Base-by-base conservation (phyloP, 2,113 vertebrate species). In the Rhadina sibilatrix region DNA sequence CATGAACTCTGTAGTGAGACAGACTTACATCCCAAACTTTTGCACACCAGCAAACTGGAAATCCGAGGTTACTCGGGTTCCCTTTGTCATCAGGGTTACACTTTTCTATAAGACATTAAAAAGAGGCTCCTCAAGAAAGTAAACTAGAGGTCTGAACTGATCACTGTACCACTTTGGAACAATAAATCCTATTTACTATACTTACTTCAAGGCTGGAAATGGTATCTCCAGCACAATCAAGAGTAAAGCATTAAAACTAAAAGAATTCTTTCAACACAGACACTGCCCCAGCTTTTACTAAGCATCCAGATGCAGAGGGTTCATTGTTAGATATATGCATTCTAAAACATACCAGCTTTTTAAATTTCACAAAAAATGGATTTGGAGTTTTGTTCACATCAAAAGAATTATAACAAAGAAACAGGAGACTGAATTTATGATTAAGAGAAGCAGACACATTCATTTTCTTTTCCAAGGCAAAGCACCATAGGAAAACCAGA, bases 331-430 rank as follows among this genome's bases (percentile, higher is more conserved):
- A 47, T 42, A 84, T 40, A 84, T 0, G 33, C 24, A 65, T 89
- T 95, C 92, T 94, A 84, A 94, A 95, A 95, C 38, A 90, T 24
- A 88, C n/a, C 59, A 60, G 65, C 72, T 89, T 61, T 88, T 96
- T 87, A 95, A 66, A 90, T 94, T 95, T 91, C 92, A 96, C 96
- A 79, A 96, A 93, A 95, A 95, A 93, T 4, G 52, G 94, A 96
- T 97, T 97, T 95, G 64, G 83, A 94, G 63, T 95, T 97, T 96
- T 89, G 52, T 93, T 96, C 76, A 95, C 94, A 97, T 97, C 96
- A 98, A 98, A 98, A 95, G 95, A 96, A 93, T 31, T 93, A 53
- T 79, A 96, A 97, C 91, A 98, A 97, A 98, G 91, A 91, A 97
- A 94, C 20, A 81, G 77, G 83, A 97, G 96, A 84, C 63, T 72